Base-by-base conservation (phyloP, 2,113 vertebrate species). In the Oncorhynchus mykiss region DNA sequence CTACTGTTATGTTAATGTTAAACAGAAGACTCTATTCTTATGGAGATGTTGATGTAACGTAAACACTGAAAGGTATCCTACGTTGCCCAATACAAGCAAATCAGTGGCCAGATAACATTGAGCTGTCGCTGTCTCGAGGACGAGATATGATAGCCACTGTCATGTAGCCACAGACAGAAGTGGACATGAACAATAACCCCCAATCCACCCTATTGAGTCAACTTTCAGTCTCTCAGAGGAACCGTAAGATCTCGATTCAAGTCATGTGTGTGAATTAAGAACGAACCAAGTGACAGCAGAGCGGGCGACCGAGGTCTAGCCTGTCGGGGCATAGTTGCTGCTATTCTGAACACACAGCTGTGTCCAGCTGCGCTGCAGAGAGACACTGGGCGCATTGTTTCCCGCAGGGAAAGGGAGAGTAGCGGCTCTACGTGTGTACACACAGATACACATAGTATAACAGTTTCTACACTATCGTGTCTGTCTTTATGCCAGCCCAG, bases 311-410 rank as follows among this genome's bases (percentile, higher is more conserved):
- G 3, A 24, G 66, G 27, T 59, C 27, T 45, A 9, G 39, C 39
- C 1, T 45, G 39, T 65, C 70, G 34, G 31, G 70, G 72, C 73
- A 73, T 62, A 67, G 78, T 74, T 70, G 65, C 69, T 66, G 75
- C 77, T 59, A 54, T 59, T 70, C 70, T 72, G 39, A 82, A 81
- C 80, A 80, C 80, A 82, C 92, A 91, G 90, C 88, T 90, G 91
- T 84, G 86, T 87, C 87, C 88, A 91, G 89, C 88, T 86, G 91
- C 81, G 85, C 66, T 71, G 24, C 34, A 29, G 0, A 77, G 73
- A 87, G 71, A 91, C 91, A 92, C 80, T 84, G 80, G 74, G 83
- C 16, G 88, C 89, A 90, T 93, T 93, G 91, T 92, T 70, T 88
- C 76, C 78, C 49, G 8, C 70, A 54, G 77, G 75, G 70, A 75